Base-by-base conservation (phyloP, 2,797 vertebrate genomes). In the Coregonus sp. region DNA sequence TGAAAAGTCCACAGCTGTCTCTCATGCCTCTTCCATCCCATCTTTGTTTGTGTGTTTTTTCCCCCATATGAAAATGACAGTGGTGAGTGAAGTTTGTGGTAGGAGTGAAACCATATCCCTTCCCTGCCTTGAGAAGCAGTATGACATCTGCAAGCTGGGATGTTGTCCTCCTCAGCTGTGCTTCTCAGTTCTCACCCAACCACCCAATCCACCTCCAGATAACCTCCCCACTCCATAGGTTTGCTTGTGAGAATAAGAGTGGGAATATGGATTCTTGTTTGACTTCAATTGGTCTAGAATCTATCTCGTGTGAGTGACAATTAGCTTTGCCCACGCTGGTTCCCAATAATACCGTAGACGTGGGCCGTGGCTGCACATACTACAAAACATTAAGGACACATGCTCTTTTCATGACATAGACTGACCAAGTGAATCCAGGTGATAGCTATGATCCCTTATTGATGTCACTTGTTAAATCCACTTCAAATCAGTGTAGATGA, bases 1-100 rank as follows among this genome's bases (percentile, higher is more conserved):
- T 63, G 20, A 25, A 9, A 7, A 63, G 18, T 11, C 20, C 20
- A 63, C 59, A 63, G 59, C 59, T 68, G 66, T 68, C 66, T 67
- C 29, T 35, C 14, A 33, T 68, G 66, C 66, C 31, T 35, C 66
- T 35, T 16, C 4, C 16, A 68, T 37, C 66, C 14, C 5, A 37
- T 68, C 66, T 68, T 3, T 35, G 66, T 68, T 18, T 31, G 63
- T 66, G 25, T 65, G 25, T 25, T 51, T 51, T 51, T 54, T 25
- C 9, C 59, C 25, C 59, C 20, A 54, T 18, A 52, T 72, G 51
- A 56, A 72, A 72, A 72, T 72, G 71, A 56, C 31, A 35, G 71
- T 72, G 71, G 71, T 29, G 71, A 72, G 71, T 35, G 71, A 72
- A n/a, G 31, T 72, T 31, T 56, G 51, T 33, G 71, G 29, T 51